phyloP scores from a whole-genome alignment of 23 tunicate species.

The Diplosoma virens region DNA sequence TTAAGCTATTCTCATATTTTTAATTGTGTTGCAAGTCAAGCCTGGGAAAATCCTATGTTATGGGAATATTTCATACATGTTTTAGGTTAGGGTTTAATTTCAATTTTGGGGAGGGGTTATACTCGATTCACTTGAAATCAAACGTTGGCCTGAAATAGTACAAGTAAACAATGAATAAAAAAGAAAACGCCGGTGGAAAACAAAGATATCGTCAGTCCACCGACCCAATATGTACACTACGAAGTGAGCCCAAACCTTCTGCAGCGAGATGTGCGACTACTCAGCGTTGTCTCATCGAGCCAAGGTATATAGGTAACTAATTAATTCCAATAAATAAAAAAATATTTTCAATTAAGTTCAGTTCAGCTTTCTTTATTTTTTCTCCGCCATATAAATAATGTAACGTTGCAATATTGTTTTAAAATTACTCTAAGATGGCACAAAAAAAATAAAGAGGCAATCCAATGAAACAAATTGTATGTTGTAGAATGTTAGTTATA shows the following conservation, averaged over 20 bases:
- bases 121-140: not conserved
- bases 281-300: slow-evolving; percentile 28
- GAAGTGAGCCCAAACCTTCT: slow-evolving; percentile 38
- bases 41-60: slow-evolving; percentile 43
- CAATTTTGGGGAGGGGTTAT: slow-evolving; percentile 18
- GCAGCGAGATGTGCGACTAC: slow-evolving; percentile 48
- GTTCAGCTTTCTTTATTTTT: too few relatives aligned
- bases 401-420: too few relatives aligned
- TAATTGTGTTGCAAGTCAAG: slow-evolving; percentile 12
- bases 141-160: not conserved
- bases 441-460: too few relatives aligned
- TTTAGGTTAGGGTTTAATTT: slow-evolving; percentile 9
- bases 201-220: not conserved
- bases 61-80: slow-evolving; percentile 14
- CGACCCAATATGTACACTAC: slow-evolving; percentile 2
- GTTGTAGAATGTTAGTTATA: too few relatives aligned
- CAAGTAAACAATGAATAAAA: slow-evolving; percentile 1
- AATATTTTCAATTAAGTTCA: too few relatives aligned
- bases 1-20: too few relatives aligned
- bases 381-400: too few relatives aligned
- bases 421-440: too few relatives aligned
- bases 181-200: slow-evolving; percentile 9
- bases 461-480: too few relatives aligned
- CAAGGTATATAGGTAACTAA: too few relatives aligned
- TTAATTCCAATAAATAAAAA: too few relatives aligned